Base-by-base conservation (phyloP, 2,888 invertebrate species). In the Helleia helle region DNA sequence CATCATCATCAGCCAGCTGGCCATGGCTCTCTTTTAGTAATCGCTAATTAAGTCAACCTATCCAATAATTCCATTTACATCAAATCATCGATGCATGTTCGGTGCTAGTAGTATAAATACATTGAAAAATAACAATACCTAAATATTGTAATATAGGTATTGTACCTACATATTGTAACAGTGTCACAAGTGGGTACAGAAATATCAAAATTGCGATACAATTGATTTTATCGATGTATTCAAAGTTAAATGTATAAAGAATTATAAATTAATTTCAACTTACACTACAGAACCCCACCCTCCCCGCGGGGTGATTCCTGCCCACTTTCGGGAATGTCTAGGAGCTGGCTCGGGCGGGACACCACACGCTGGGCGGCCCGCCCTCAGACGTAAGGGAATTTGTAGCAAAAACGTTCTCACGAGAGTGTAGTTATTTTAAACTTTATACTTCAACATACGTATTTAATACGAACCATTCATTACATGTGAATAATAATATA, bases 311-410 rank as follows among this genome's bases (percentile, higher is more conserved):
- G n/a, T n/a, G n/a, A 38, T 22, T 39, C 37, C 34, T 22, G 14
- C 28, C 24, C 24, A 24, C 14, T 2, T 14, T 25, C 39, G 39
- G 30, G 39, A 39, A 39, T 34, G 28, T 41, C 45, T 36, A 6
- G 30, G 7, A 18, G 47, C 47, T 38, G 43, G 50, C 47, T 38
- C 43, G 50, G 57, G 58, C 63, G 62, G 55, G 56, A 43, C 52
- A 36, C 22, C 39, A 49, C 70, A 55, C 46, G 66, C 70, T 59
- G 69, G 48, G 73, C 52, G 50, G 54, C 55, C 62, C 69, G 69
- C 71, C 69, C 57, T 49, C 49, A 24, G 49, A 43, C 28, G 37
- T 42, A 13, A 37, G 43, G 41, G 43, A 37, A 42, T 28, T 25
- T 24, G 15, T 24, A 7, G 25, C 4, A 11, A 31, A 39, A 24